phyloP scores from a whole-genome alignment of 2,888 invertebrate species.

The Exocentrus adspersus region DNA sequence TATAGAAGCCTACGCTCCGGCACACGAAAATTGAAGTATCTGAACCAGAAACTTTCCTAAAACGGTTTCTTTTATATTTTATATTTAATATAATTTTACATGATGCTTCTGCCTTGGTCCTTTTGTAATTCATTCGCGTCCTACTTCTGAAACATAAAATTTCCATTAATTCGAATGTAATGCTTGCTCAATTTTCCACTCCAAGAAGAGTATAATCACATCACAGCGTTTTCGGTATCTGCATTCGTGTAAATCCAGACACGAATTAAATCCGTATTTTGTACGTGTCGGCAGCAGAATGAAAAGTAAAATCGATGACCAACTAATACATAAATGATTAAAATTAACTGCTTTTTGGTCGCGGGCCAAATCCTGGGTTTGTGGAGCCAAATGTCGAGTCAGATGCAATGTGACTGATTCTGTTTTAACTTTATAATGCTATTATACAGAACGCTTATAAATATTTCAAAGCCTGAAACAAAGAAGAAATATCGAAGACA shows the following conservation, averaged over 20 bases:
- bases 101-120: no score
- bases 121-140: no score
- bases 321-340: conserved; percentile 49
- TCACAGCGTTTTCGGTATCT: conserved; percentile 1
- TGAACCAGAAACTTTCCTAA: no score
- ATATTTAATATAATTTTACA: no score
- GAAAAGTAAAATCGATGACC: conserved; percentile 27
- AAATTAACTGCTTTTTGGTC: conserved; percentile 47
- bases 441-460: conserved; percentile 2
- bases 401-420: conserved; percentile 24
- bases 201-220: conserved; percentile 6
- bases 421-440: conserved; percentile 19
- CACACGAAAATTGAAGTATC: no score
- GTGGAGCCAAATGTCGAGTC: conserved; percentile 24
- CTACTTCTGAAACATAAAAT: no score
- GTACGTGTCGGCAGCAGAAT: conserved; percentile 13
- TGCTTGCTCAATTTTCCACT: neutral
- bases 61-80: no score
- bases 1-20: no score
- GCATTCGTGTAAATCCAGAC: conserved; percentile 15
- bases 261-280: conserved; percentile 20
- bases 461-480: neutral
- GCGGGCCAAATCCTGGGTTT: conserved; percentile 27
- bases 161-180: no score
- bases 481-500: no score